Conservation (phyloP, 2,113 vertebrate genomes). For the Hypomesus transpacificus region DNA sequence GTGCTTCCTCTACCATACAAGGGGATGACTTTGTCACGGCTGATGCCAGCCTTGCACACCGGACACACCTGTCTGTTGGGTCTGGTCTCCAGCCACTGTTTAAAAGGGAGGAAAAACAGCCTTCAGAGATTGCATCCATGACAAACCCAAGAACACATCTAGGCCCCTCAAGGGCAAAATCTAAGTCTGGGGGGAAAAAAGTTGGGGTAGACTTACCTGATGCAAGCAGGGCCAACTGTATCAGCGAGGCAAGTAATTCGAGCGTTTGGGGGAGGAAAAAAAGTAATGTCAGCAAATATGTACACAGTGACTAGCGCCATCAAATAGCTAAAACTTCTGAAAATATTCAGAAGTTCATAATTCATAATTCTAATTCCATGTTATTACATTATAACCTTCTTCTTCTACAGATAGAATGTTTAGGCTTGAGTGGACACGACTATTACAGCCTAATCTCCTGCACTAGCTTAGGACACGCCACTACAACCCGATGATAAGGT, state of each 20-base stretch:
- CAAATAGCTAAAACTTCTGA: too few species aligned
- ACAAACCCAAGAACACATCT: neutral
- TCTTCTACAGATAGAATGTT: too few species aligned
- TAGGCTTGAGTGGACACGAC: too few species aligned
- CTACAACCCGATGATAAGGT: too few species aligned
- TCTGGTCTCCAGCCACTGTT: constrained; percentile 94
- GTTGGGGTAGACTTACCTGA: constrained; percentile 77
- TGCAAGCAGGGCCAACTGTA: constrained; percentile 96
- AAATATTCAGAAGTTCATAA: too few species aligned
- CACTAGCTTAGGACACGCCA: too few species aligned
- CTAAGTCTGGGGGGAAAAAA: neutral
- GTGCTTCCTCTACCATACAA: constrained; percentile 95
- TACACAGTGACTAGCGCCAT: neutral
- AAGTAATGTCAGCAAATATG: constrained; percentile 16
- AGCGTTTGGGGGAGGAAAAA: constrained; percentile 23
- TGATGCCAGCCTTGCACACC: constrained; percentile 98
- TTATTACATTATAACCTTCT: too few species aligned
- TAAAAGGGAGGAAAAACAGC: neutral
- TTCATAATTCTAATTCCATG: too few species aligned
- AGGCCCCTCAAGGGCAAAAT: neutral
- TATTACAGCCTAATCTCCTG: too few species aligned
- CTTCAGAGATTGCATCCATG: neutral
- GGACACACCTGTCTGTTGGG: constrained; percentile 98
- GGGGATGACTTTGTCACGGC: constrained; percentile 96
- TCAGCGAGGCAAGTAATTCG: constrained; percentile 32